Evolutionary conservation across 2,797 vertebrate genomes (phyloP), one percentile per base, ranked within the genome.

Genomic region (Sphaeramia orbicularis): DNA sequence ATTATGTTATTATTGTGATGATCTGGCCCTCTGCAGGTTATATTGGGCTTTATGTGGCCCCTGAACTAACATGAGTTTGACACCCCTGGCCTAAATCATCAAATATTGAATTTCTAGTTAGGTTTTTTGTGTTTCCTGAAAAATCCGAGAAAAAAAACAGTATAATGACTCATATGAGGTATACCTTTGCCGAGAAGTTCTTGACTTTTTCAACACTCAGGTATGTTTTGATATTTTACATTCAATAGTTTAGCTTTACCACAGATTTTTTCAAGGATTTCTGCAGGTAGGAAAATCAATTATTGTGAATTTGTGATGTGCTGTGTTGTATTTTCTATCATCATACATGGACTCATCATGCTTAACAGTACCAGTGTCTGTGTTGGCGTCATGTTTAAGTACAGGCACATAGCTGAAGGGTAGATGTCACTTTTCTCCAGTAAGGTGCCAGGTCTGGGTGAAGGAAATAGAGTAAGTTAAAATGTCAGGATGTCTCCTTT

Each of bases 401-500:
- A 41, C 27, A 75, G 65, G 73, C 21, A 69, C 62, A 49, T 63
- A 78, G 77, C 80, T 82, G 60, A 74, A 74, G 80, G 78, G 27
- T 49, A 80, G 76, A 85, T 77, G 75, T 71, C 74, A 73, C 36
- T 74, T 73, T 72, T 45, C 51, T 48, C 24, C 45, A 32, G 41
- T 70, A 76, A 77, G 75, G 74, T 84, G 83, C 81, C 75, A 80
- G 52, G 47, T 74, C 67, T 68, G 71, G 45, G 55, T 74, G 58
- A 75, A 71, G 49, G 61, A 82, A 83, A 83, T 44, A 37, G 37
- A 48, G 52, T 64, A 60, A 69, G 84, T 86, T 27, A 54, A 82
- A 88, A 81, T 80, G 80, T 79, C 75, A 86, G 60, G 11, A 58
- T 80, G 54, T 74, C 69, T 78, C 15, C 43, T 83, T 84, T 57